phyloP scores from a whole-genome alignment of 2,888 invertebrate species.

The Drosophila aldrichi region DNA sequence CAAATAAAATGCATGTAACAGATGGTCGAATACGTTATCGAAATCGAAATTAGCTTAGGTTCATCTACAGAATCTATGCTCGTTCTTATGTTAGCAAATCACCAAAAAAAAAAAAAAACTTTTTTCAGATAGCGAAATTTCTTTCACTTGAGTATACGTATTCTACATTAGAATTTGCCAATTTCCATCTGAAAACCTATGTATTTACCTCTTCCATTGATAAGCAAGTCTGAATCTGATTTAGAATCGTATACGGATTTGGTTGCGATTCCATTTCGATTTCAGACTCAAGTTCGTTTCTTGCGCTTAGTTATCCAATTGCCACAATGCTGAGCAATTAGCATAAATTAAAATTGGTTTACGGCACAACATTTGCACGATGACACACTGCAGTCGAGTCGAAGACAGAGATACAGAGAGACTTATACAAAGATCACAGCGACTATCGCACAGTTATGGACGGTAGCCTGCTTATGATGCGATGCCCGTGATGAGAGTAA shows the following conservation, averaged over 20 bases:
- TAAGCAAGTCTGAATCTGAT: background rate
- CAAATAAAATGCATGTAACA: slow-evolving; percentile 68
- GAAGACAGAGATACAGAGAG: slow-evolving; percentile 6
- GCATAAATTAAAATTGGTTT: slow-evolving; percentile 81
- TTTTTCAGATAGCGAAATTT: too few species aligned
- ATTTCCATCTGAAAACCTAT: background rate
- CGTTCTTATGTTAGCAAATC: too few species aligned
- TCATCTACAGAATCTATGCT: background rate
- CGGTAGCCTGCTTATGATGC: slow-evolving; percentile 33
- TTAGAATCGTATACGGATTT: background rate
- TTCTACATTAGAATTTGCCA: too few species aligned
- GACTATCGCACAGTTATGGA: slow-evolving; percentile 29
- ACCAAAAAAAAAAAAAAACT: too few species aligned
- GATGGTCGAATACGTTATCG: background rate
- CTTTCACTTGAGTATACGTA: background rate
- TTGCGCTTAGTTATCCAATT: slow-evolving; percentile 65
- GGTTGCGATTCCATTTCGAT: background rate
- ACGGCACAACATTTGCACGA: slow-evolving; percentile 68
- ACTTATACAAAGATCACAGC: slow-evolving; percentile 13
- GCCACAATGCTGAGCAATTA: slow-evolving; percentile 68
- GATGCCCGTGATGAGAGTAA: slow-evolving; percentile 72
- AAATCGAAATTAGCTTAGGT: background rate
- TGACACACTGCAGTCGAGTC: slow-evolving; percentile 63
- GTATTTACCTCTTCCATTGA: background rate
- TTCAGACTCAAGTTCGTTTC: slow-evolving; percentile 31